phyloP scores from a whole-genome alignment of 2,888 invertebrate species.

The Acanthosoma haemorrhoidale region DNA sequence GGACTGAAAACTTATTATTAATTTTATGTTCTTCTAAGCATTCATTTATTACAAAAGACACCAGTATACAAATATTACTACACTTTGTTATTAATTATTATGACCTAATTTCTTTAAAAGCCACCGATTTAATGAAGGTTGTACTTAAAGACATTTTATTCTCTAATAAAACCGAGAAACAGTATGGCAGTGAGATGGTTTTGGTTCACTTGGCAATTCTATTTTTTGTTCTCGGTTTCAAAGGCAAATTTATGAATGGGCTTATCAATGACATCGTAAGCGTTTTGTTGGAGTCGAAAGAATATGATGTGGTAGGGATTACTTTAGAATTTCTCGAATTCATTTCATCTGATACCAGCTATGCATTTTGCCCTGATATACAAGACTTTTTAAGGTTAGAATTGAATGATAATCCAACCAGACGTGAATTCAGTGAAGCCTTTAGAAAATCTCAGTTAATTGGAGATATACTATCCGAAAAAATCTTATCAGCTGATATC shows the following conservation, averaged over 20 bases:
- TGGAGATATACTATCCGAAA: not conserved
- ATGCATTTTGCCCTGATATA: not conserved
- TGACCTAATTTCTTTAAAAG: slow-evolving; percentile 4
- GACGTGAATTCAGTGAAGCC: not conserved
- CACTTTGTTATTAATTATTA: slow-evolving; percentile 27
- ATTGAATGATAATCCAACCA: not conserved
- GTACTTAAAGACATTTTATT: not conserved
- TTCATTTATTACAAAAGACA: slow-evolving; percentile 29
- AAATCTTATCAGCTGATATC: not conserved
- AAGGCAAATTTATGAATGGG: not conserved
- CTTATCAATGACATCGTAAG: slow-evolving; percentile 4
- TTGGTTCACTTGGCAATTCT: slow-evolving; percentile 24
- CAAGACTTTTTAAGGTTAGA: slow-evolving; percentile 4
- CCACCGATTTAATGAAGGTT: not conserved
- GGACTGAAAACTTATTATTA: slow-evolving; percentile 6
- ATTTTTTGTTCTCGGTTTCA: slow-evolving; percentile 24
- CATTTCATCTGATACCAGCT: not conserved
- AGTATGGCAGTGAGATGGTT: slow-evolving; percentile 27
- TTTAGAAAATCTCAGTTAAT: not conserved
- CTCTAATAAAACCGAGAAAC: not conserved
- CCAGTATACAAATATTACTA: slow-evolving; percentile 31
- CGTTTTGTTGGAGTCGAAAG: not conserved
- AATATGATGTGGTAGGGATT: slow-evolving; percentile 1
- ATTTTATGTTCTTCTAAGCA: slow-evolving; percentile 1
- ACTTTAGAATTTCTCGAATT: slow-evolving; percentile 14